These are phyloP conservation scores for Serinus canaria DNA, from an alignment of 2,113 vertebrate genomes.

Conservation along the genomic window DNA sequence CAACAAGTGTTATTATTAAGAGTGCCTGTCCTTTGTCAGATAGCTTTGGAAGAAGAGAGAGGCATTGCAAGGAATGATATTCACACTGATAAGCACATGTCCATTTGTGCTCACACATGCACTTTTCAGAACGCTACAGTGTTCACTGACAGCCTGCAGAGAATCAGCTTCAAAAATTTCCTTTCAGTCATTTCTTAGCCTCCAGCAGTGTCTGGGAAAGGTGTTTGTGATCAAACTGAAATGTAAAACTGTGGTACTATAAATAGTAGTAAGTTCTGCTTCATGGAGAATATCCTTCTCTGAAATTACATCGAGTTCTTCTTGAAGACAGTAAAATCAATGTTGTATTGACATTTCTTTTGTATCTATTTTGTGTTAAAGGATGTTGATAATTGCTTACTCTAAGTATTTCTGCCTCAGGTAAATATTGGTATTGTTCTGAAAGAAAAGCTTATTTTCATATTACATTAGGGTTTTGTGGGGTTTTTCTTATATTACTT, in stretches of 20 bases:
- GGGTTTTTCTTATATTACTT: neutral
- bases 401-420: neutral
- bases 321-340: neutral
- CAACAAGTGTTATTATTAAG: neutral
- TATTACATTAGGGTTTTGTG: neutral
- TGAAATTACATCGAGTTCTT: neutral
- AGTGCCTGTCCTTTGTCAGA: neutral
- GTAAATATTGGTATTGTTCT: neutral
- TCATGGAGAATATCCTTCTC: neutral
- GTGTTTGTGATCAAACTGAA: slow-evolving; percentile 23
- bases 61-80: neutral
- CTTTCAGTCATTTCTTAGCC: neutral
- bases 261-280: neutral
- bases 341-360: neutral
- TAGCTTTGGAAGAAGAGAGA: neutral
- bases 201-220: neutral
- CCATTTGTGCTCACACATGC: neutral
- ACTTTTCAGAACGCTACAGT: neutral
- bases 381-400: neutral
- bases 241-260: neutral
- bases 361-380: neutral
- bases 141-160: neutral
- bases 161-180: neutral
- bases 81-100: neutral
- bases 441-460: neutral